A percentile compares a stretch with the other conserved stretches of the same genome.
Conservation (phyloP, 92 coral and sea anemone species). For the Micromussa lordhowensis region DNA sequence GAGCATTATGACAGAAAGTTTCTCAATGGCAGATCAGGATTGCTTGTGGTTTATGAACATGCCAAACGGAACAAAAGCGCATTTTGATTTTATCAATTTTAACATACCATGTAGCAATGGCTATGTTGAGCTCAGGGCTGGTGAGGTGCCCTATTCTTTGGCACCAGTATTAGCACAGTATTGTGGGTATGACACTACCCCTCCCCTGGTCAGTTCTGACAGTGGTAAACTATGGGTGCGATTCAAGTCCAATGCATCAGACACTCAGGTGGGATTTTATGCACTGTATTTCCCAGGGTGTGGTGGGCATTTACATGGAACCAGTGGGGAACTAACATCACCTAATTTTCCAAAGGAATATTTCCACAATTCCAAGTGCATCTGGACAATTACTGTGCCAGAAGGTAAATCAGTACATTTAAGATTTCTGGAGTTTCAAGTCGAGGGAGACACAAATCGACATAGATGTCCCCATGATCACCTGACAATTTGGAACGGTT, state of each 20-base stretch:
- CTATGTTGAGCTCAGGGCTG: slow-evolving; percentile 69
- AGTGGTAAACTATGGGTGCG: slow-evolving; percentile 83
- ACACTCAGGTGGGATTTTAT: slow-evolving; percentile 79
- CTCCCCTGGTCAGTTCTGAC: slow-evolving; percentile 62
- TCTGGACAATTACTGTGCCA: slow-evolving; percentile 78
- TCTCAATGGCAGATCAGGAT: slow-evolving; percentile 66
- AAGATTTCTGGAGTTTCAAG: slow-evolving; percentile 70
- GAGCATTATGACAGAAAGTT: slow-evolving; percentile 64
- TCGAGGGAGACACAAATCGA: slow-evolving; percentile 70
- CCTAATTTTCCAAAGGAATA: slow-evolving; percentile 76
- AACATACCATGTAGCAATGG: slow-evolving; percentile 85
- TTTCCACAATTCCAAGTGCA: slow-evolving; percentile 82
- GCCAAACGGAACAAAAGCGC: slow-evolving; percentile 74
- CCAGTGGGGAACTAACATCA: slow-evolving; percentile 56
- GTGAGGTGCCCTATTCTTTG: slow-evolving; percentile 58
- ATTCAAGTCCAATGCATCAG: slow-evolving; percentile 82
- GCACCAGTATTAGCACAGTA: slow-evolving; percentile 68
- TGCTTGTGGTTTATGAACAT: slow-evolving; percentile 88
- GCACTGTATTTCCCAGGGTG: slow-evolving; percentile 75
- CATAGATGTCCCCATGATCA: slow-evolving; percentile 77
- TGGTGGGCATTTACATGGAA: slow-evolving; percentile 63
- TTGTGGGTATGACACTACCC: slow-evolving; percentile 73
- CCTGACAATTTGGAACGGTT: slow-evolving; percentile 73
- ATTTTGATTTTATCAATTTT: slow-evolving; percentile 84
- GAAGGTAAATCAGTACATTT: slow-evolving; percentile 74